Conservation (phyloP, 2,797 vertebrate genomes). For the Aphelocoma californica region DNA sequence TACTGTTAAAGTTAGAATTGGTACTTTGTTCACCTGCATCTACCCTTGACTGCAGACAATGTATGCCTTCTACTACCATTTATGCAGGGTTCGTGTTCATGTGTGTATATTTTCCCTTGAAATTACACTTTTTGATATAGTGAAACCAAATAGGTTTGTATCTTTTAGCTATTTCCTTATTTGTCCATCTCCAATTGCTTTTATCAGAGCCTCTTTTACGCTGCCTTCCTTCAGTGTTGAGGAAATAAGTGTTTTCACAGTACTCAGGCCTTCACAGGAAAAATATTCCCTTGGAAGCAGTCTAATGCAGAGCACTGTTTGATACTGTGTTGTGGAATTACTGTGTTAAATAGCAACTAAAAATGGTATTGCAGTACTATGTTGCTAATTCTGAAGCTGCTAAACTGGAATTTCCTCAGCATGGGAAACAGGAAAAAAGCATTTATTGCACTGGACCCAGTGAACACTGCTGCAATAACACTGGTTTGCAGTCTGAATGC, state of each 20-base stretch:
- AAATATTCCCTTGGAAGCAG: not conserved
- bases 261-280: not conserved
- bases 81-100: accelerated
- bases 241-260: not conserved
- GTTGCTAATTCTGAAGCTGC: not conserved
- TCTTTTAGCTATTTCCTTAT: not conserved
- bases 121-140: not conserved
- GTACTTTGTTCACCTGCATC: not conserved
- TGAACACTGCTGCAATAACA: not conserved
- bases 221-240: not conserved
- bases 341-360: not conserved
- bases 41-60: not conserved
- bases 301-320: not conserved
- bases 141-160: not conserved
- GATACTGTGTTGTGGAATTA: not conserved
- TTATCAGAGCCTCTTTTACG: not conserved
- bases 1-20: not conserved
- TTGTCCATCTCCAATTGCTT: not conserved
- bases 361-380: not conserved
- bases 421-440: not conserved
- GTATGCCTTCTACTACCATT: not conserved
- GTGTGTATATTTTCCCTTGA: not conserved
- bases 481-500: not conserved
- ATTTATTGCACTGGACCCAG: not conserved
- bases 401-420: not conserved